Base-by-base conservation (phyloP, 2,888 invertebrate genomes). In the Cheilosia scutellata region DNA sequence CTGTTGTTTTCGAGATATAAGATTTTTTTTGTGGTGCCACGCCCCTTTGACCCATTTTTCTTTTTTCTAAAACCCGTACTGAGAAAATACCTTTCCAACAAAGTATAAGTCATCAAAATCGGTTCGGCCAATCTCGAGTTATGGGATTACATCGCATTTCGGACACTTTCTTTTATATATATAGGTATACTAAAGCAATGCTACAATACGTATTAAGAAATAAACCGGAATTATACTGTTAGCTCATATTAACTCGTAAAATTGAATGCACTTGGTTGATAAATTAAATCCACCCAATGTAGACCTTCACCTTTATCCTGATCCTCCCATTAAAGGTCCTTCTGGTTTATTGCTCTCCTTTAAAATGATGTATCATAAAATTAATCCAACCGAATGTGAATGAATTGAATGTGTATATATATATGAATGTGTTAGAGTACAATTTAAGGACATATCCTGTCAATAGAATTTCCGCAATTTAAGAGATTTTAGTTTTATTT, bases 371-470 rank as follows among this genome's bases (percentile, higher is more conserved):
- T 75, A 57, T 75, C 57, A 58, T 75, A 57, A 75, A 75, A 75
- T 75, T 58, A 75, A 75, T 66, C 66, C 75, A 49, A 75, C 44
- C 27, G 47, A 75, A 75, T 65, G 49, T 20, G 47, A 75, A 75
- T 40, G 65, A 47, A 75, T 75, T 65, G 75, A 65, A 75, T 40
- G 37, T 11, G 3, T 37, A 37, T 37, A 37, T 4, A 37, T 3
- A 37, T 11, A 11, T 33, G 27, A 4, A 2, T 33, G 11, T 37
- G 31, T 49, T 63, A 37, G 65, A 66, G 37, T 16, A 42, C 58
- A 75, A 75, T 75, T 58, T 75, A 49, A 66, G 57, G 65, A 66
- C 65, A 57, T 47, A 16, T 66, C 40, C 75, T 57, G 65, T 66
- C 65, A 31, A 65, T 66, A 20, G 58, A 65, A 57, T 65, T 57